Percentiles rank a stretch among this genome's conserved stretches.
Conservation (phyloP, 2,113 vertebrate species). For the Eupsittula cactorum region DNA sequence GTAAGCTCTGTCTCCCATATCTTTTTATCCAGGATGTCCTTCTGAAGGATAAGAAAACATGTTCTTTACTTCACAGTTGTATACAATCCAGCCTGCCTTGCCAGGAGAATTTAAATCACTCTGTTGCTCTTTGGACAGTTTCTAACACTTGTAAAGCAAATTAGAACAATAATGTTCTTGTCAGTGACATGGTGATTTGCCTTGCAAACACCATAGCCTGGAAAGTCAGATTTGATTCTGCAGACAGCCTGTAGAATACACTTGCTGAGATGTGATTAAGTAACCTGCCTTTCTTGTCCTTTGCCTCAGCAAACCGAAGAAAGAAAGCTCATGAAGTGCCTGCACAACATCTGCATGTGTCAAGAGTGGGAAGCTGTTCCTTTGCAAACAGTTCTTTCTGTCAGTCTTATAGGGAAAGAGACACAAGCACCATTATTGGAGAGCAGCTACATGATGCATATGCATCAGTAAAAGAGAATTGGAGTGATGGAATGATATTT, state of each 20-base stretch:
- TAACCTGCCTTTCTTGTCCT: background rate
- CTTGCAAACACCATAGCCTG: background rate
- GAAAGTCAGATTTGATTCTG: background rate
- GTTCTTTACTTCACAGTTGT: constrained; percentile 9
- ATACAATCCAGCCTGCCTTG: background rate
- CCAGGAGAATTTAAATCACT: constrained; percentile 29
- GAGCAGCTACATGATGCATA: background rate
- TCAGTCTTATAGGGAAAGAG: background rate
- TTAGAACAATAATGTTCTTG: constrained; percentile 41
- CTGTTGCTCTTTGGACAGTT: constrained; percentile 16
- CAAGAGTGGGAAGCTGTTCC: background rate
- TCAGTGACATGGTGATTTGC: constrained; percentile 41
- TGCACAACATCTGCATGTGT: background rate
- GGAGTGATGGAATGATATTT: background rate
- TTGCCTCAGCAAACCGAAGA: background rate
- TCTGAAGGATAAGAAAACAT: constrained; percentile 44
- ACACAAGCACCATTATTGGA: background rate
- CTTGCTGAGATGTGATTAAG: background rate
- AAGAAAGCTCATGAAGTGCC: background rate
- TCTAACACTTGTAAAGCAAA: constrained; percentile 8
- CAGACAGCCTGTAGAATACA: background rate
- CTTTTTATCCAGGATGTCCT: constrained; percentile 41
- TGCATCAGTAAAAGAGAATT: background rate
- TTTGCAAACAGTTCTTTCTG: background rate
- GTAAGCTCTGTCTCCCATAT: constrained; percentile 30